Evolutionary conservation across 1,140 invertebrate species (phyloP).

Genomic region (Zaprionus vittiger): DNA sequence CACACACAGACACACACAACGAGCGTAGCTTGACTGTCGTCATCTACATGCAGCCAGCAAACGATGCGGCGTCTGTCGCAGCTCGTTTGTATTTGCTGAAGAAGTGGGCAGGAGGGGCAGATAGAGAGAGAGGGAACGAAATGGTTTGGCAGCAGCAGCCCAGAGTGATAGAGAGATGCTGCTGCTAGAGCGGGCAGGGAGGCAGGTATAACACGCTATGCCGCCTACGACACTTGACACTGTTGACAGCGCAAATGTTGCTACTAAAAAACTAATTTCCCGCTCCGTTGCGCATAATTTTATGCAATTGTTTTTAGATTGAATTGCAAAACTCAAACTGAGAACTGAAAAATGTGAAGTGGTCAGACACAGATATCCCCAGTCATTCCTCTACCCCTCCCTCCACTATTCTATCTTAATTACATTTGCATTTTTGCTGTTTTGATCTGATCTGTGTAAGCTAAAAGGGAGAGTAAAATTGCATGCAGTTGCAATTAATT

Average conservation of each 20-base stretch:
- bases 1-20: neutral
- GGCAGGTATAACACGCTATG: neutral
- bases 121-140: neutral
- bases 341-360: constrained; percentile 19
- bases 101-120: neutral
- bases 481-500: constrained; percentile 15
- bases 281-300: constrained; percentile 74
- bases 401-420: constrained; percentile 6
- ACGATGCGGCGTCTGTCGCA: constrained; percentile 15
- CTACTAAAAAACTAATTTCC: constrained; percentile 77
- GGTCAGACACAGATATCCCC: neutral
- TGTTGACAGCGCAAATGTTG: constrained; percentile 44
- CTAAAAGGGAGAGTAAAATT: neutral
- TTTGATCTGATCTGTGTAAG: neutral
- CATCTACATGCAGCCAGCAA: constrained; percentile 44
- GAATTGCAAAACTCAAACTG: constrained; percentile 43
- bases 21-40: constrained; percentile 12
- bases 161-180: neutral
- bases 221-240: constrained; percentile 38
- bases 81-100: constrained; percentile 10
- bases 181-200: no score
- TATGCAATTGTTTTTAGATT: constrained; percentile 77
- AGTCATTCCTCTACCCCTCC: neutral
- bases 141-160: neutral
- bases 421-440: constrained; percentile 17